phyloP scores from a whole-genome alignment of 2,797 vertebrate genomes.

The Thamnophis elegans region DNA sequence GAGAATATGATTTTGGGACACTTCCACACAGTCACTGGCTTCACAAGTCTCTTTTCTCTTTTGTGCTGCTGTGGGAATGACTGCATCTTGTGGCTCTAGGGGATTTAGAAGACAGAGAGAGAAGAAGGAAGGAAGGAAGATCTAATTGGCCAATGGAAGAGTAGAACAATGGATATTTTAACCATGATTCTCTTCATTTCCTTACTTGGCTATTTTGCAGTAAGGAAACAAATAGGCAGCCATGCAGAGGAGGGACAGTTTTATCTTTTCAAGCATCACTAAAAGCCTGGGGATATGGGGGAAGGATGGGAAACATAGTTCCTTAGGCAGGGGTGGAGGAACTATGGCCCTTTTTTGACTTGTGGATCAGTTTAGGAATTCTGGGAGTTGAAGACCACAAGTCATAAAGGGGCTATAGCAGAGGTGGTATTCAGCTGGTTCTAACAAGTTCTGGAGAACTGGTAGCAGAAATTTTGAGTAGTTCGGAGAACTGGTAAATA shows the following conservation, averaged over 20 bases:
- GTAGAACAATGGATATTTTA: neutral
- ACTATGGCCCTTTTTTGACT: neutral
- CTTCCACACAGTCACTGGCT: neutral
- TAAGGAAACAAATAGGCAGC: neutral
- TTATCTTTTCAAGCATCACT: neutral
- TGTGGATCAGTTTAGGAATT: neutral
- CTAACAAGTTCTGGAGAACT: too few relatives aligned
- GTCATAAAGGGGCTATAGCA: neutral
- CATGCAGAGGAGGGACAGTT: neutral
- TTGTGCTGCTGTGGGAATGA: neutral
- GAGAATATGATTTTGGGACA: neutral
- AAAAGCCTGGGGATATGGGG: neutral
- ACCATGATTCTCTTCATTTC: neutral
- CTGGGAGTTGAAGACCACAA: neutral
- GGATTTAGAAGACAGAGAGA: neutral
- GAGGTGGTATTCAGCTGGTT: too few relatives aligned
- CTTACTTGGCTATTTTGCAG: neutral
- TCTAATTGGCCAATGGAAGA: neutral
- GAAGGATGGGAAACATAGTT: neutral
- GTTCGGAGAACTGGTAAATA: too few relatives aligned
- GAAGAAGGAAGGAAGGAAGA: neutral
- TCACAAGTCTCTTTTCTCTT: neutral
- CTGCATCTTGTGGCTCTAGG: neutral
- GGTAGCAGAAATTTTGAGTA: too few relatives aligned
- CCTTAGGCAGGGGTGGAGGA: neutral